phyloP scores from a whole-genome alignment of 2,888 invertebrate species.

The Muscina levida region DNA sequence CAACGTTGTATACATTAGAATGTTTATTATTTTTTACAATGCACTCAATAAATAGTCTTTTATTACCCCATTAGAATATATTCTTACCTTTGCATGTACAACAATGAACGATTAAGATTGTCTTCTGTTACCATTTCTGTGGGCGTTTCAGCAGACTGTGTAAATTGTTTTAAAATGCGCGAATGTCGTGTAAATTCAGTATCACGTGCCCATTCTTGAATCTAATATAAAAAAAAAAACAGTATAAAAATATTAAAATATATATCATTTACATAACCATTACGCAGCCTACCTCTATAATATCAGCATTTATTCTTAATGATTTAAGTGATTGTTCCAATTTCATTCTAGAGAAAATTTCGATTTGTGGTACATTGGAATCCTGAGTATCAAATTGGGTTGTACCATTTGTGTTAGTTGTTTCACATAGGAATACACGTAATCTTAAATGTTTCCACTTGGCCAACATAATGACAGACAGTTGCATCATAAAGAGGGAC shows the following conservation, averaged over 20 bases:
- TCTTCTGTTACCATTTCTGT: constrained; percentile 77
- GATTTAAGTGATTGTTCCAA: constrained; percentile 88
- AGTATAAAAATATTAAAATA: not conserved
- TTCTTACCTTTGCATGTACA: constrained; percentile 81
- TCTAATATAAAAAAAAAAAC: constrained; percentile 75
- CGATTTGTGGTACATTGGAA: constrained; percentile 75
- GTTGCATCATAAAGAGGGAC: constrained; percentile 96
- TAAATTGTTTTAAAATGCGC: constrained; percentile 77
- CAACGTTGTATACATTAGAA: no score
- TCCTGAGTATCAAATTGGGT: constrained; percentile 75
- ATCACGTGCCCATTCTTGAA: constrained; percentile 83
- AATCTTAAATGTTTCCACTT: constrained; percentile 93
- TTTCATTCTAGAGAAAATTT: constrained; percentile 77
- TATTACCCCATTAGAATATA: no score
- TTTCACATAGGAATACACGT: constrained; percentile 91
- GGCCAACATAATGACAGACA: constrained; percentile 96
- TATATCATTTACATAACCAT: not conserved
- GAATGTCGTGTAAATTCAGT: constrained; percentile 81
- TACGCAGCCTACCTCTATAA: constrained; percentile 83
- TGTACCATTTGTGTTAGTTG: constrained; percentile 72
- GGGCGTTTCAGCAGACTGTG: constrained; percentile 75
- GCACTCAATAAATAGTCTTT: no score
- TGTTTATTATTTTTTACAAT: no score
- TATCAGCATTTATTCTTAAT: constrained; percentile 92
- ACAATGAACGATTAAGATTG: constrained; percentile 79